These are phyloP conservation scores for Nasonovia ribisnigri DNA, from an alignment of 2,888 invertebrate genomes.

Conservation along the genomic window DNA sequence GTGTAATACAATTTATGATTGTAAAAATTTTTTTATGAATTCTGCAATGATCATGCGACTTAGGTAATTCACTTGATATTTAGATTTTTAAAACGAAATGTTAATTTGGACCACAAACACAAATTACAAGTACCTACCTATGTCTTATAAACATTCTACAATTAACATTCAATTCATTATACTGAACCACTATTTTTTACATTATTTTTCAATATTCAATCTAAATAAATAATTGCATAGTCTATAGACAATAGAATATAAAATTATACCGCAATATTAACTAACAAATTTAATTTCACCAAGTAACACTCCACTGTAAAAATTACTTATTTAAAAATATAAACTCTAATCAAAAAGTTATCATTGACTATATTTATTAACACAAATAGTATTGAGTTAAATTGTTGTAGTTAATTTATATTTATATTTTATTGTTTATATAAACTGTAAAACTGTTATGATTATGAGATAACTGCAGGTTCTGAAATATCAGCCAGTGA, in stretches of 20 bases:
- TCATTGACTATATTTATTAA: too few relatives aligned
- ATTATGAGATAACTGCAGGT: too few relatives aligned
- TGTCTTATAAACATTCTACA: too few relatives aligned
- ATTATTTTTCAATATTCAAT: background rate
- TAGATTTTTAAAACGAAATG: background rate
- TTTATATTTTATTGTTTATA: too few relatives aligned
- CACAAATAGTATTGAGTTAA: too few relatives aligned
- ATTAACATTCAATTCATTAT: too few relatives aligned
- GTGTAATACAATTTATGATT: background rate
- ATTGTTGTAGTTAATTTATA: too few relatives aligned
- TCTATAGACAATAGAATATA: background rate
- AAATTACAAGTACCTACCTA: too few relatives aligned
- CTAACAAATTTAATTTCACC: background rate
- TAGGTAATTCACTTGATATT: background rate
- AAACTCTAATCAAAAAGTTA: too few relatives aligned
- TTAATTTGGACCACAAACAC: too few relatives aligned
- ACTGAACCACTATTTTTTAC: background rate
- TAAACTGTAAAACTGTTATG: too few relatives aligned
- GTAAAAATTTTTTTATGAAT: background rate
- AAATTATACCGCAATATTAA: background rate
- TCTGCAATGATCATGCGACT: background rate
- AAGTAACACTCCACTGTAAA: background rate
- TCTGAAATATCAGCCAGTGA: background rate
- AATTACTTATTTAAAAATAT: too few relatives aligned
- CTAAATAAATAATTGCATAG: background rate